A percentile compares a stretch with the other conserved stretches of the same genome.
Evolutionary conservation across 2,797 vertebrate species (phyloP).

Genomic region (Melanotaenia trifasciata): DNA sequence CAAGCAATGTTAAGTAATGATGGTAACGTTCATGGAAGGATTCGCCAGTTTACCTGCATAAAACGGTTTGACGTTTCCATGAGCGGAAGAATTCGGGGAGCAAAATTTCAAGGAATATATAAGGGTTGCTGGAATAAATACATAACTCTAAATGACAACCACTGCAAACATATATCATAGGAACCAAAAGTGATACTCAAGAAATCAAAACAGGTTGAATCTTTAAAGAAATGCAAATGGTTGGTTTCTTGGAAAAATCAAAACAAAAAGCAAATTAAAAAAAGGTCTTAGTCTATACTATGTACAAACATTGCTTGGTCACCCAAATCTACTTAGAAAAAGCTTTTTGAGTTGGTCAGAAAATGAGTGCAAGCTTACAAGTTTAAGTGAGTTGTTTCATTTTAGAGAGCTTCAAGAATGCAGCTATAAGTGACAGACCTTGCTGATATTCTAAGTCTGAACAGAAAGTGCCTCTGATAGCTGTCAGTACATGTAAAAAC

Average conservation of each 20-base stretch:
- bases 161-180: conserved; percentile 78
- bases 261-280: neutral
- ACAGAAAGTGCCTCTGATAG: conserved; percentile 78
- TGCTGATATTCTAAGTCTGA: conserved; percentile 75
- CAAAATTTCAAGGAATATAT: conserved; percentile 78
- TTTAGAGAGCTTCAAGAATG: conserved; percentile 74
- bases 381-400: conserved; percentile 69
- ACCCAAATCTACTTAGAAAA: conserved; percentile 84
- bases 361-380: conserved; percentile 84
- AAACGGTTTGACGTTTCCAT: conserved; percentile 69
- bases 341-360: conserved; percentile 79
- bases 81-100: conserved; percentile 79
- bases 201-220: conserved; percentile 71
- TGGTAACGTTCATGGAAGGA: conserved; percentile 68
- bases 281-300: conserved; percentile 76
- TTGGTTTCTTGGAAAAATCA: conserved; percentile 65
- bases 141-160: conserved; percentile 83
- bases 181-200: conserved; percentile 75
- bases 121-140: conserved; percentile 82
- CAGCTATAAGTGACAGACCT: conserved; percentile 77
- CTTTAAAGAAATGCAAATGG: conserved; percentile 77
- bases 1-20: conserved; percentile 73
- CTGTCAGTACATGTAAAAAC: conserved; percentile 72
- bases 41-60: conserved; percentile 56
- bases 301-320: conserved; percentile 87